A percentile compares a stretch with the other conserved stretches of the same genome.
These are phyloP conservation scores for Alauda arvensis DNA, from an alignment of 2,797 vertebrate species.

Conservation along the genomic window DNA sequence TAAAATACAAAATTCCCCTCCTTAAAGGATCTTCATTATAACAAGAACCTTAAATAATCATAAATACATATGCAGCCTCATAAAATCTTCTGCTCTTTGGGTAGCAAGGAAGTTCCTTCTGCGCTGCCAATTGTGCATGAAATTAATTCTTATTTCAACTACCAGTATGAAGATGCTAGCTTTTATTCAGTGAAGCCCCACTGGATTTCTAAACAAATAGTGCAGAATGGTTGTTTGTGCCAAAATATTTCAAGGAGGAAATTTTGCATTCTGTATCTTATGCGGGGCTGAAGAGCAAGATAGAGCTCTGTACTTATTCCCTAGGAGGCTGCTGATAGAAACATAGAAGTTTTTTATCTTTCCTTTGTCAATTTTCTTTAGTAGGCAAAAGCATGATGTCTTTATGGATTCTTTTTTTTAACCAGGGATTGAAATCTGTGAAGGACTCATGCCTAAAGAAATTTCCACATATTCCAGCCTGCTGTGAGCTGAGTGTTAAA, in stretches of 20 bases:
- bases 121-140: slow-evolving; percentile 69
- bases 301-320: slow-evolving; percentile 36
- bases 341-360: slow-evolving; percentile 31
- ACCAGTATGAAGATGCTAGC: slow-evolving; percentile 49
- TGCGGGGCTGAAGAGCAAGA: background rate
- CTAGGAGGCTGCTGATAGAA: slow-evolving; percentile 29
- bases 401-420: background rate
- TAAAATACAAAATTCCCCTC: slow-evolving; percentile 63
- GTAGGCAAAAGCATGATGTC: background rate
- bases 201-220: slow-evolving; percentile 65
- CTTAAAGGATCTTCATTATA: slow-evolving; percentile 68
- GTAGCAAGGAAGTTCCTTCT: slow-evolving; percentile 65
- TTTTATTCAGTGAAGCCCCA: slow-evolving; percentile 55
- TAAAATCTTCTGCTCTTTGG: slow-evolving; percentile 56
- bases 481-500: background rate
- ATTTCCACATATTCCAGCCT: background rate
- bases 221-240: slow-evolving; percentile 22
- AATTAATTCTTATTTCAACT: slow-evolving; percentile 70
- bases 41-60: slow-evolving; percentile 66
- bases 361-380: slow-evolving; percentile 32
- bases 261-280: slow-evolving; percentile 47
- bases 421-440: background rate
- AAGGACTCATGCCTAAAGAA: background rate
- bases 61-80: slow-evolving; percentile 64
- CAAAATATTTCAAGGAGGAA: slow-evolving; percentile 46